Evolutionary conservation across 2,113 vertebrate genomes (phyloP).

Genomic region (Coptodon rendalli): DNA sequence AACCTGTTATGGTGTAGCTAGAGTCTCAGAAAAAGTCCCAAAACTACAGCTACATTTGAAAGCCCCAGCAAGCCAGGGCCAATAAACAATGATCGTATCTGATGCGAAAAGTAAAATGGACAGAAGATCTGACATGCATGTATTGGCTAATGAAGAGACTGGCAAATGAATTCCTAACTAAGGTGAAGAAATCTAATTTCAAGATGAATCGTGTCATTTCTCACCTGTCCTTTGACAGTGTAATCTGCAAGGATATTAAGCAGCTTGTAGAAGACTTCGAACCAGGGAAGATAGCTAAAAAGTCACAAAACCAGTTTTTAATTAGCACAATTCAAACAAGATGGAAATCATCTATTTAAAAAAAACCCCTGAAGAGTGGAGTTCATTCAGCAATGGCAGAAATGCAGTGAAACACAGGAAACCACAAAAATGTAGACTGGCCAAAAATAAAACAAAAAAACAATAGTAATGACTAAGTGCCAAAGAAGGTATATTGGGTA

Average conservation of each 20-base stretch:
- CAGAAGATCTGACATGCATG: not conserved
- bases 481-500: not conserved
- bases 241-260: conserved; percentile 94
- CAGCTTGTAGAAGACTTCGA: conserved; percentile 97
- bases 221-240: conserved; percentile 90
- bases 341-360: not conserved
- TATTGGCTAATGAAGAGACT: not conserved
- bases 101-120: not conserved
- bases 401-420: not conserved
- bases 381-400: not conserved
- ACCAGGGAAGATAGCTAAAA: conserved; percentile 93
- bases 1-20: not conserved
- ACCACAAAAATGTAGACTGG: not conserved
- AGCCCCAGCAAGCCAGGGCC: not conserved
- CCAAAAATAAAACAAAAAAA: not conserved
- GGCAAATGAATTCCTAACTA: not conserved
- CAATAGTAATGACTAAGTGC: not conserved
- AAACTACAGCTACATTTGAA: not conserved
- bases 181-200: not conserved
- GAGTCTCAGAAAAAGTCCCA: not conserved
- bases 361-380: not conserved
- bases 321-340: not conserved
- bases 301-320: conserved; percentile 15
- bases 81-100: not conserved
- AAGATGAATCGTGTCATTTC: not conserved